Evolutionary conservation across 2,888 invertebrate genomes (phyloP).

Genomic region (Dynastes hyllus): DNA sequence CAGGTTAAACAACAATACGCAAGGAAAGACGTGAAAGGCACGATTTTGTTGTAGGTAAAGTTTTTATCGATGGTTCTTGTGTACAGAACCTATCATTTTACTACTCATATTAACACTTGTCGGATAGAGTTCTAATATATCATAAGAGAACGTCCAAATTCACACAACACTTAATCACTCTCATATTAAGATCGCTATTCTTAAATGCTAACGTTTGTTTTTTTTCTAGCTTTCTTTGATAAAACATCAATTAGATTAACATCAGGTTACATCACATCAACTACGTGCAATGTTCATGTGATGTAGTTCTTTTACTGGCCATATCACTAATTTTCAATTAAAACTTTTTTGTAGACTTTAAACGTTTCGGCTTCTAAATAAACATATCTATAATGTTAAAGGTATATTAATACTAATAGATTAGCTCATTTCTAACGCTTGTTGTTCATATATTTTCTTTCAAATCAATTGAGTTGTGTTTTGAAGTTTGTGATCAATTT

Average conservation of each 20-base stretch:
- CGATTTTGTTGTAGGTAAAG: constrained; percentile 5
- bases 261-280: constrained; percentile 48
- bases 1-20: constrained; percentile 34
- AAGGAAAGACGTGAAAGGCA: constrained; percentile 21
- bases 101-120: constrained; percentile 49
- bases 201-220: constrained; percentile 36
- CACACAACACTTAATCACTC: constrained; percentile 50
- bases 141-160: constrained; percentile 51
- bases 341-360: not conserved
- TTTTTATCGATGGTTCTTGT: constrained; percentile 18
- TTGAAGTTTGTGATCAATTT: no score
- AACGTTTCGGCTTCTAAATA: no score
- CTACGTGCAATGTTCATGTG: constrained; percentile 47
- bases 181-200: constrained; percentile 38
- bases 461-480: no score
- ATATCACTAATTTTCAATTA: constrained; percentile 15
- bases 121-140: constrained; percentile 59
- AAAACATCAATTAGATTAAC: constrained; percentile 46
- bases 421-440: no score
- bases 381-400: no score
- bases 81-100: constrained; percentile 12
- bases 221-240: constrained; percentile 19
- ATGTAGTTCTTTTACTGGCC: constrained; percentile 40
- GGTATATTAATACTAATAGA: no score
- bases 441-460: no score